Evolutionary conservation across 2,797 vertebrate genomes (phyloP).

Genomic region (Sebastes nivosus): DNA sequence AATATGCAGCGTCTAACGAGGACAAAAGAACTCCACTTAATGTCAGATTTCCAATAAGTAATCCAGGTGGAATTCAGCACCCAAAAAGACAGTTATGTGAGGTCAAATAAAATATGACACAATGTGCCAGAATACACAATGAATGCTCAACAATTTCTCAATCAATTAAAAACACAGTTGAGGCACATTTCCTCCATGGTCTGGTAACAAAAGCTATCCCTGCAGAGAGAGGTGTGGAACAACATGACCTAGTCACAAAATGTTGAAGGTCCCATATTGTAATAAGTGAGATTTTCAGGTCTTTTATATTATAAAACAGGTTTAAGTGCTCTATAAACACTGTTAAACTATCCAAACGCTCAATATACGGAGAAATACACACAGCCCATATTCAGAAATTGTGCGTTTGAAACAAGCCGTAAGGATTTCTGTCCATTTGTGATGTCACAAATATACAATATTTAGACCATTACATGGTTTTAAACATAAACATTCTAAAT

Average conservation of each 20-base stretch:
- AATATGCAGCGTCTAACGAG: neutral
- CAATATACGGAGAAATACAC: no score
- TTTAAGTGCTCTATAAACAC: neutral
- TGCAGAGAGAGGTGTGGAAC: neutral
- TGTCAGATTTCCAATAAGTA: neutral
- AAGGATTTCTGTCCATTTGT: no score
- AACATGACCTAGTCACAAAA: neutral
- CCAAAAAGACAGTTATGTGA: neutral
- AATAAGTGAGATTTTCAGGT: no score
- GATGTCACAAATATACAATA: no score
- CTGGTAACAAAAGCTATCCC: neutral
- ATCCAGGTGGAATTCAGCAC: conserved; percentile 14
- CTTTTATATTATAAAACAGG: no score
- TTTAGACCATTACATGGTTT: no score
- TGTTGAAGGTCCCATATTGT: no score
- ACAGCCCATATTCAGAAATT: no score
- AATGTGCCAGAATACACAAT: neutral
- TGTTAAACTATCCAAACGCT: neutral
- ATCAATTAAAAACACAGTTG: neutral
- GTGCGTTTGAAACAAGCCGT: no score
- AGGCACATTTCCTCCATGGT: neutral
- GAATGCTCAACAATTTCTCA: neutral
- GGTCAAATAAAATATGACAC: neutral
- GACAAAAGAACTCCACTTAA: neutral
- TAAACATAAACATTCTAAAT: no score